phyloP scores from a whole-genome alignment of 2,113 vertebrate genomes.

The Sigmodon hispidus region DNA sequence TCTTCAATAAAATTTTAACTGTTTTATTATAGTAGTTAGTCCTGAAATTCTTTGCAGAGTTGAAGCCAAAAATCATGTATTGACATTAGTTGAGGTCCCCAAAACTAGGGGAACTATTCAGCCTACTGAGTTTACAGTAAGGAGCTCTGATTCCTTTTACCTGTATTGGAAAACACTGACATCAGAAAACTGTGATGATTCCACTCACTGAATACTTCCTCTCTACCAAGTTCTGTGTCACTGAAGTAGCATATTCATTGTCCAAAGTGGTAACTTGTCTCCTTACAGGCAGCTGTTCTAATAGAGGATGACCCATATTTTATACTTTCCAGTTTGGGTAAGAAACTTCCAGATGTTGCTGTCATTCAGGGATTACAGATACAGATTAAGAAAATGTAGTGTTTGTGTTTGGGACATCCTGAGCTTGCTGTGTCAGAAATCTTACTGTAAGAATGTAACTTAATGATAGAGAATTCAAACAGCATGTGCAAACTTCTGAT shows the following conservation, averaged over 20 bases:
- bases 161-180: not conserved
- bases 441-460: not conserved
- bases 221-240: not conserved
- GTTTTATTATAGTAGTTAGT: not conserved
- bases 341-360: not conserved
- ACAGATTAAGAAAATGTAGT: conserved; percentile 16
- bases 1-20: not conserved
- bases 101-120: not conserved
- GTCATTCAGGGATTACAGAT: not conserved
- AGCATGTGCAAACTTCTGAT: no score
- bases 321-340: not conserved
- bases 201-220: not conserved
- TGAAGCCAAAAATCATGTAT: not conserved
- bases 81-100: not conserved
- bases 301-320: not conserved
- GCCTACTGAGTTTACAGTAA: not conserved
- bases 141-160: not conserved
- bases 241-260: not conserved
- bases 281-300: not conserved
- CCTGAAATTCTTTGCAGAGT: not conserved
- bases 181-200: conserved; percentile 13
- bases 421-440: conserved; percentile 17
- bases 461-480: no score
- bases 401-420: not conserved
- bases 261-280: not conserved